These are phyloP conservation scores for Carcinoscorpius rotundicauda DNA, from an alignment of 1,140 invertebrate species.

Conservation along the genomic window DNA sequence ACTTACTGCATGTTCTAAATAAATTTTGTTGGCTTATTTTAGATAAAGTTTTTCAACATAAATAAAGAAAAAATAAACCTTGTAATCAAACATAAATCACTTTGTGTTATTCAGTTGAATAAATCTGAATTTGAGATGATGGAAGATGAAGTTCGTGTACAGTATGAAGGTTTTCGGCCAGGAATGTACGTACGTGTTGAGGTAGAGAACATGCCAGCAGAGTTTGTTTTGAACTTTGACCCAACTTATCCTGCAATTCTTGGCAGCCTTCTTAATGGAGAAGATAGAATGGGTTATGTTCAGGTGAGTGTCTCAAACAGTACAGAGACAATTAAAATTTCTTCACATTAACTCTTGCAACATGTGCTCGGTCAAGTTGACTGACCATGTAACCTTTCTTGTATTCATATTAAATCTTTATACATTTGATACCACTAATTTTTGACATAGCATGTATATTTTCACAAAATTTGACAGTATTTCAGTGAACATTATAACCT, in stretches of 20 bases:
- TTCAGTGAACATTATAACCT: no score
- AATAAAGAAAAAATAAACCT: no score
- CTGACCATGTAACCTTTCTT: no score
- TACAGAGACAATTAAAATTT: background rate
- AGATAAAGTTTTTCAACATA: no score
- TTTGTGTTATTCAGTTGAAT: constrained; percentile 52
- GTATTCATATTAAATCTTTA: no score
- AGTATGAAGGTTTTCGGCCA: constrained; percentile 83
- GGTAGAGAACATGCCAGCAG: constrained; percentile 65
- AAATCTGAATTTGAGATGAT: constrained; percentile 84
- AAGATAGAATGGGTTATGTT: constrained; percentile 89
- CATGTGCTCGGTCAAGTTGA: background rate
- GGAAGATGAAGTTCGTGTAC: constrained; percentile 71
- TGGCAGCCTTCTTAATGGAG: constrained; percentile 80
- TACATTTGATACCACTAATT: no score
- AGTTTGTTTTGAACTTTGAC: constrained; percentile 88
- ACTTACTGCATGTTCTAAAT: constrained; percentile 11
- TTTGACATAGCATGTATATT: no score
- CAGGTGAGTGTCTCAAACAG: constrained; percentile 46
- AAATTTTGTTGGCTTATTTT: background rate
- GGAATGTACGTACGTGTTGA: constrained; percentile 92
- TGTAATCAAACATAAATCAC: background rate
- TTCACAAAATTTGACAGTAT: no score
- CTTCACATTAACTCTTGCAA: background rate
- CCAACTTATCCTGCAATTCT: constrained; percentile 82